Conservation (phyloP, 2,113 vertebrate species). For the Myotis yumanensis region DNA sequence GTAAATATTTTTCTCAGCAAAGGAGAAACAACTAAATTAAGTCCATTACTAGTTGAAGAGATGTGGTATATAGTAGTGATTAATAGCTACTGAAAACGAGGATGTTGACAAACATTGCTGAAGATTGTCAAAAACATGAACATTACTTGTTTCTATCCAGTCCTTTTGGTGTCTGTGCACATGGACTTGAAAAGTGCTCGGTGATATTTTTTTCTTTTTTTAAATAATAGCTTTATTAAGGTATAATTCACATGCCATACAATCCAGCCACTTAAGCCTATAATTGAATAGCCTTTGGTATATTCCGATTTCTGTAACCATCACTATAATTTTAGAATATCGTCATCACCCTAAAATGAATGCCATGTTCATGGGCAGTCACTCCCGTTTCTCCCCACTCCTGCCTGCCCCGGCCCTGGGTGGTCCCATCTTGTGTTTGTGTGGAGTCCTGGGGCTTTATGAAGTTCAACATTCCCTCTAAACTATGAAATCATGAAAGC, state of each 20-base stretch:
- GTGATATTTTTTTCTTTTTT: no score
- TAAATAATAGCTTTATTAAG: neutral
- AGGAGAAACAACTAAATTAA: conserved; percentile 37
- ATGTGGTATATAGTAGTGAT: neutral
- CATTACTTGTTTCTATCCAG: neutral
- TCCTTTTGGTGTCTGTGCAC: neutral
- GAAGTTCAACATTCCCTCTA: neutral
- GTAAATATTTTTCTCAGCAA: conserved; percentile 19
- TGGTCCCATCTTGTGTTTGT: neutral
- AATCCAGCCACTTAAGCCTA: neutral
- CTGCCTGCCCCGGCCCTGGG: fast-evolving
- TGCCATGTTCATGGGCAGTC: neutral
- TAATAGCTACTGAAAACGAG: conserved; percentile 13
- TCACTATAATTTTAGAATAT: neutral
- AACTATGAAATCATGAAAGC: neutral
- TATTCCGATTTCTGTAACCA: neutral
- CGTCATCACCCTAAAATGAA: neutral
- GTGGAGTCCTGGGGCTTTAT: fast-evolving
- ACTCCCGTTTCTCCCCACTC: neutral
- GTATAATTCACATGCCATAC: neutral
- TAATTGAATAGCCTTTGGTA: neutral
- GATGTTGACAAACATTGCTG: neutral
- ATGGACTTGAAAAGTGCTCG: neutral
- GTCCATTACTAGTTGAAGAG: neutral
- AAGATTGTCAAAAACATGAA: neutral